Base-by-base conservation (phyloP, 2,797 vertebrate genomes). In the Hemibagrus guttatus region DNA sequence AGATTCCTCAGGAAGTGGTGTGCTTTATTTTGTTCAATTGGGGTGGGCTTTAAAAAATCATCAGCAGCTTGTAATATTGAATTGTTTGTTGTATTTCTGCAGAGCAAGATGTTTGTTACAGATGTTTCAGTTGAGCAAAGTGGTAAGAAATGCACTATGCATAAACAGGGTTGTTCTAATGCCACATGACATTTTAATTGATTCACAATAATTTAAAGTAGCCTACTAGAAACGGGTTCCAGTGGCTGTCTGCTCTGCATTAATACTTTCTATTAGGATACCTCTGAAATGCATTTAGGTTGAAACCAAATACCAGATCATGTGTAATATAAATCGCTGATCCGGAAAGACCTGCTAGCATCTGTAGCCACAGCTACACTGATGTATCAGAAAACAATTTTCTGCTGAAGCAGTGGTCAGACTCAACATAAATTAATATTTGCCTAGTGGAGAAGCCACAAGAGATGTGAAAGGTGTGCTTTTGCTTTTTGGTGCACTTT, bases 81-180 rank as follows among this genome's bases (percentile, higher is more conserved):
- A 39, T 12, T 42, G 39, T 28, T 66, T 59, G 19, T 1, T 56
- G n/a, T 79, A 61, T 80, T 61, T 81, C 79, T 28, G 26, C 79
- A 81, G 59, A 42, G 58, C 16, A 42, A 26, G 5, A 63, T 64
- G 59, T 81, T 64, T 26, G 17, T 81, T 26, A 26, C 16, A 6
- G 54, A 59, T 39, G 56, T 35, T 39, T 23, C 80, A 81, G 61
- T 35, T 66, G 59, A 81, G 26, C 39, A 81, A 66, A 81, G 12
- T 19, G 80, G 59, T 81, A 81, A 64, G 39, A 69, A 39, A 9
- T 8, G 46, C 66, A 39, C 66, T 39, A n/a, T 35, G 19, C 17
- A 35, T 21, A 21, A 49, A 49, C 13, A 1, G 6, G 23, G 23
- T 49, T 74, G 5, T 52, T 52, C 0, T 54, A 19, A 21, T 56